A percentile compares a stretch with the other conserved stretches of the same genome.
phyloP scores from a whole-genome alignment of 2,888 invertebrate species.

The Troilus luridus region DNA sequence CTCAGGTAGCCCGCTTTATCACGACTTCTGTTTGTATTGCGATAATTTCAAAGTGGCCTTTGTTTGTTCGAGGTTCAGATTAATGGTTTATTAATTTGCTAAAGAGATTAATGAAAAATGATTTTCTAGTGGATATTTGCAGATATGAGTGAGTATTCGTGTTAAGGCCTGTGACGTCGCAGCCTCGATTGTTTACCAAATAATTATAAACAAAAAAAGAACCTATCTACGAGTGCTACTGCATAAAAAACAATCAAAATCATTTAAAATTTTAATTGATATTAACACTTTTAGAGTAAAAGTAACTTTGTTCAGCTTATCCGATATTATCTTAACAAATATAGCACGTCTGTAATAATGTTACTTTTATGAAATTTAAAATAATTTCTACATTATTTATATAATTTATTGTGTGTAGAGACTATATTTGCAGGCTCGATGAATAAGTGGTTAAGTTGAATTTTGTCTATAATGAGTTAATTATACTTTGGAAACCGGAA shows the following conservation, averaged over 20 bases:
- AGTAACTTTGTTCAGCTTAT: background rate
- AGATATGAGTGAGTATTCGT: background rate
- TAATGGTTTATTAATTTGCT: constrained; percentile 53
- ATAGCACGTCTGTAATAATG: background rate
- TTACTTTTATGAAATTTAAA: background rate
- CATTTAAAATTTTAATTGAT: background rate
- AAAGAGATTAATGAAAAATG: constrained; percentile 39
- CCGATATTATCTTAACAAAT: background rate
- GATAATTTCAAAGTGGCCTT: background rate
- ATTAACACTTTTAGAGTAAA: background rate
- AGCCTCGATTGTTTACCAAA: background rate
- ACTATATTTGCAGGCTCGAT: too few species aligned
- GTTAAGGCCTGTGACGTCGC: background rate
- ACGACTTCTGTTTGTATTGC: background rate
- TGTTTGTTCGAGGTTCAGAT: constrained; percentile 38
- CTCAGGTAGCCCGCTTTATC: background rate
- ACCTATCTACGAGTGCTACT: background rate
- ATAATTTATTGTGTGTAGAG: too few species aligned
- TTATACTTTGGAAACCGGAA: too few species aligned
- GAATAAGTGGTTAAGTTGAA: too few species aligned
- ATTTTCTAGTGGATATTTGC: constrained; percentile 34
- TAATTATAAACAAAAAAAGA: background rate
- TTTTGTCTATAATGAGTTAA: too few species aligned
- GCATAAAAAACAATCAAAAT: background rate
- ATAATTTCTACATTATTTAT: background rate